Evolutionary conservation across 2,888 invertebrate genomes (phyloP), one percentile per base, ranked within the genome.

Genomic region (Hermaeophaga mercurialis): DNA sequence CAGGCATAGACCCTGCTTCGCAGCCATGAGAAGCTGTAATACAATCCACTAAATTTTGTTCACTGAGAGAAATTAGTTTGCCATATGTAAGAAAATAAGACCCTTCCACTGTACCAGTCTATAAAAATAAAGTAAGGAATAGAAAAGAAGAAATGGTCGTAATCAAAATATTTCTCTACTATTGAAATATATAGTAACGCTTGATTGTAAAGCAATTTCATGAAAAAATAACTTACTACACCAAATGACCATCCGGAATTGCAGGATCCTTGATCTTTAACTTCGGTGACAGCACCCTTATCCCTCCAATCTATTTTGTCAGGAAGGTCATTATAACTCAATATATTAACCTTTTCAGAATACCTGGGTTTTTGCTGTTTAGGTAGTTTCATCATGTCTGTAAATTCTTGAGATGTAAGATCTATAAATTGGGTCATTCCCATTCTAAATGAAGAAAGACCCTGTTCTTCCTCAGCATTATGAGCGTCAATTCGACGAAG

Each of bases 161-260:
- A n/a, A n/a, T n/a, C n/a, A n/a, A n/a, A n/a, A n/a, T n/a, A n/a
- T n/a, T n/a, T n/a, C n/a, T n/a, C 9, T 28, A 28, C 9, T 9
- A 9, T 2, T 2, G n/a, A 9, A 9, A 9, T 28, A 9, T 28
- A 28, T 9, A 22, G 4, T 4, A 7, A 4, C 7, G 7, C 7
- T 5, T 5, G 22, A 22, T 22, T 41, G 11, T 34, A 31, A 36
- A 11, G 1, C 12, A 12, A 17, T 26, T 5, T 24, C 17, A 12
- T 7, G 3, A 9, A 3, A 38, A 26, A 19, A 1, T n/a, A 38
- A 62, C 64, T 62, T 59, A 67, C 67, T 14, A 63, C 28, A 47
- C 63, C 57, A 38, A 66, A 69, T 26, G 60, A 45, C 66, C 67
- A 69, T 59, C 65, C 66, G 14, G 64, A 59, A 15, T 65, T 66